Evolutionary conservation across 2,113 vertebrate genomes (phyloP), one percentile per base, ranked within the genome.

Genomic region (Sialia sialis): DNA sequence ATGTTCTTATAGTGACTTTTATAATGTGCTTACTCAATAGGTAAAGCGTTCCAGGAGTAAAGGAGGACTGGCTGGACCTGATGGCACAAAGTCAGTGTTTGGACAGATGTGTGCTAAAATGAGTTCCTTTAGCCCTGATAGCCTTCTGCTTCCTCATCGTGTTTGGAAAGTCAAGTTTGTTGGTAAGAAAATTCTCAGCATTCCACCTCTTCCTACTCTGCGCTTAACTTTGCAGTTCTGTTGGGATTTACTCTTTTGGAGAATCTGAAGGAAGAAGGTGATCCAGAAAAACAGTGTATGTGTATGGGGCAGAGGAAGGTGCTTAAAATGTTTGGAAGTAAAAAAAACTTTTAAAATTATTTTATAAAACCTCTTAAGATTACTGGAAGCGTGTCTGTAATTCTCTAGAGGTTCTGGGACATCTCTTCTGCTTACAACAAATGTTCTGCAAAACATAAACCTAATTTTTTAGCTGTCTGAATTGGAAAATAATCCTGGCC

Each of bases 151-250:
- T 36, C 99, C 99, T 34, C 99, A 99, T 89, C 98, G 99, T 0
- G 99, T 99, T 86, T 99, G 99, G 99, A 99, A 99, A 97, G 99
- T 99, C 97, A 99, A 99, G 95, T 99, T 99, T 97, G 99, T 99
- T 78, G 99, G 99, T 99, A 97, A 97, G 97, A 51, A 15, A 30
- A 48, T 81, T 83, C 52, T 76, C 23, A 25, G 12, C 26, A 13
- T 4, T 22, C 9, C 18, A 16, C 3, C 23, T 23, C 46, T 25
- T 26, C 10, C 7, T 49, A 3, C 18, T 66, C 69, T 54, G 30
- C 10, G 8, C 20, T 75, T 76, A 58, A 54, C 16, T 52, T 46
- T 9, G 5, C 16, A 32, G 3, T 77, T 85, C 70, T 79, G 6
- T 79, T 84, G 17, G 73, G 17, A 23, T 60, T 29, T 38, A 46